A percentile compares a stretch with the other conserved stretches of the same genome.
These are phyloP conservation scores for Phoenicopterus ruber DNA, from an alignment of 2,113 vertebrate genomes.

Conservation along the genomic window DNA sequence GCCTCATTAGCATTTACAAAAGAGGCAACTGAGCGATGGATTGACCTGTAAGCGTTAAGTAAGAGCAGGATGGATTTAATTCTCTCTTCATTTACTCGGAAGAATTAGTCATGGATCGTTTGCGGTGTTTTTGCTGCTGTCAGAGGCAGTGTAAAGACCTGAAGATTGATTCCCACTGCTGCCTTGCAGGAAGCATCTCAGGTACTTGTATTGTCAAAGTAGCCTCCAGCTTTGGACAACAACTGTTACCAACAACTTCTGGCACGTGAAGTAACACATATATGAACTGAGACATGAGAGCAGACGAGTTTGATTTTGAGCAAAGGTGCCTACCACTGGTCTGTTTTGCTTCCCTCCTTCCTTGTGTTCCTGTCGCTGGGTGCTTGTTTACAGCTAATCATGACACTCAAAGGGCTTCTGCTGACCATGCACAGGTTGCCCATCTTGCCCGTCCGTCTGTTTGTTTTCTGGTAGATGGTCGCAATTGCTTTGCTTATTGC, in stretches of 20 bases:
- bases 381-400: background rate
- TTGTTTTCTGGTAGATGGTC: background rate
- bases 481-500: background rate
- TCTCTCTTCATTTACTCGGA: background rate
- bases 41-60: background rate
- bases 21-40: background rate
- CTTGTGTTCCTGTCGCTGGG: background rate
- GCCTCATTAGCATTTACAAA: background rate
- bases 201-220: background rate
- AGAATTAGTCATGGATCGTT: slow-evolving; percentile 16
- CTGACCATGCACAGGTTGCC: background rate
- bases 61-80: background rate
- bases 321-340: background rate
- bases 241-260: background rate
- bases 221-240: background rate
- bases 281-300: background rate
- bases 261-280: fast-evolving
- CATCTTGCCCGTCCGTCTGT: background rate
- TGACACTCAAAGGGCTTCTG: background rate
- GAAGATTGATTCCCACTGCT: background rate
- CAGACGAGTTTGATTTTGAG: background rate
- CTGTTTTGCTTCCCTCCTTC: background rate
- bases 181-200: background rate
- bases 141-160: background rate
- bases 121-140: background rate